Evolutionary conservation across 2,797 vertebrate species (phyloP).

Genomic region (Chelon auratus): DNA sequence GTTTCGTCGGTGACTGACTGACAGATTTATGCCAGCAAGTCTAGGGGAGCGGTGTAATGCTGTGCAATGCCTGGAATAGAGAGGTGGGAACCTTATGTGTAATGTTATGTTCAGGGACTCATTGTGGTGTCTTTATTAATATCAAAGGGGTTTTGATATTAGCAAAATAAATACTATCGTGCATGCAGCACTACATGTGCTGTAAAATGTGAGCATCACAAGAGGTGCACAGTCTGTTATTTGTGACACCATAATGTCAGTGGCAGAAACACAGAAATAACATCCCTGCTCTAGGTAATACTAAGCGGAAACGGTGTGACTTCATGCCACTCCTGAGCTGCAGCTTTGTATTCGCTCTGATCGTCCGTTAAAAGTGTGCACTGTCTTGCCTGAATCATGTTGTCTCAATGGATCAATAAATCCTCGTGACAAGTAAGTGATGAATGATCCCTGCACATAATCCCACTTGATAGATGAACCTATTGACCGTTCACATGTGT

Average conservation of each 20-base stretch:
- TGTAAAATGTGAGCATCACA: background rate
- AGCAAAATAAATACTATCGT: no score
- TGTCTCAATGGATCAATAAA: conserved; percentile 36
- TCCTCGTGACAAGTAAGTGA: conserved; percentile 19
- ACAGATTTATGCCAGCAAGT: no score
- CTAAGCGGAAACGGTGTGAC: no score
- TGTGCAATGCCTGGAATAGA: no score
- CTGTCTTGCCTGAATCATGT: conserved; percentile 10
- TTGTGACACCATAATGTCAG: background rate
- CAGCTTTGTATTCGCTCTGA: background rate
- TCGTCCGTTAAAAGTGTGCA: background rate
- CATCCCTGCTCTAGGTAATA: no score
- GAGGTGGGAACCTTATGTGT: no score
- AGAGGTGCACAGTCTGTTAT: background rate
- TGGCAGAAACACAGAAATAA: background rate
- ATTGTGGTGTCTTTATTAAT: no score
- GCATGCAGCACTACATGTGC: no score
- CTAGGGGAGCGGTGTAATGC: no score
- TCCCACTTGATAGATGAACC: conserved; percentile 25
- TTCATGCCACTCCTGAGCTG: background rate
- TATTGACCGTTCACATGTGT: conserved; percentile 3
- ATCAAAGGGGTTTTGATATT: no score
- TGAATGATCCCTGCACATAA: conserved; percentile 39
- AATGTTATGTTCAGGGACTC: no score
- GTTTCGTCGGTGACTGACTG: no score